Conservation (phyloP, 2,113 vertebrate species). For the Stomatorhinus ivindoensis region DNA sequence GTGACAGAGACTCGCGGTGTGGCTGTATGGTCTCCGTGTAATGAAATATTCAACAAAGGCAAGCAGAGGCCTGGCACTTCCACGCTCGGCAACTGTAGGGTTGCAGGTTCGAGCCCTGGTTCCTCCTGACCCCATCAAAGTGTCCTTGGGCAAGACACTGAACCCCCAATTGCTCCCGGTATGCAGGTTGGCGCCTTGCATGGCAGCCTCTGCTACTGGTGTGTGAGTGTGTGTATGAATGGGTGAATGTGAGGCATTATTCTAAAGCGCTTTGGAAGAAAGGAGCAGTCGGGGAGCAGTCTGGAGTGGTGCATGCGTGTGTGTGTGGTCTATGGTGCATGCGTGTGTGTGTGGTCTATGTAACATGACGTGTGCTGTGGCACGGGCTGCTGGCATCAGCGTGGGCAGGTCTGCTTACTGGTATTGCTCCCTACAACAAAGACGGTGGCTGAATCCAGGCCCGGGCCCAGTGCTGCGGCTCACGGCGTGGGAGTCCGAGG, state of each 20-base stretch:
- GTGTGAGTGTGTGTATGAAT: too few species aligned
- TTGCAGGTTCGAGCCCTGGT: too few species aligned
- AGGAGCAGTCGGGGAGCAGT: background rate
- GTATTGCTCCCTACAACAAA: background rate
- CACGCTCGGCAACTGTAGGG: too few species aligned
- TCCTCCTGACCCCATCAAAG: too few species aligned
- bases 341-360: background rate
- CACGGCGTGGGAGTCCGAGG: slow-evolving; percentile 23
- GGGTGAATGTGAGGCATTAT: too few species aligned
- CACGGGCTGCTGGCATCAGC: background rate
- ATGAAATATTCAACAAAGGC: background rate
- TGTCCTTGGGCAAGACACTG: too few species aligned
- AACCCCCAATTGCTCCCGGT: too few species aligned
- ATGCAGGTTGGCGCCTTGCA: too few species aligned
- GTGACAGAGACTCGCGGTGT: background rate
- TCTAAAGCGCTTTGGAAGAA: too few species aligned
- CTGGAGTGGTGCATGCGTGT: background rate
- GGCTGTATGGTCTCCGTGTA: background rate
- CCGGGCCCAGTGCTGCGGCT: background rate
- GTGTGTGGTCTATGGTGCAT: background rate
- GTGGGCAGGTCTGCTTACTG: background rate
- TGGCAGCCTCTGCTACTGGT: too few species aligned
- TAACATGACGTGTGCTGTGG: background rate
- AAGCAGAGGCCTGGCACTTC: background rate
- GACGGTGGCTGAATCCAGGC: background rate